phyloP scores from a whole-genome alignment of 2,113 vertebrate species.

The Tylochromis polylepis region DNA sequence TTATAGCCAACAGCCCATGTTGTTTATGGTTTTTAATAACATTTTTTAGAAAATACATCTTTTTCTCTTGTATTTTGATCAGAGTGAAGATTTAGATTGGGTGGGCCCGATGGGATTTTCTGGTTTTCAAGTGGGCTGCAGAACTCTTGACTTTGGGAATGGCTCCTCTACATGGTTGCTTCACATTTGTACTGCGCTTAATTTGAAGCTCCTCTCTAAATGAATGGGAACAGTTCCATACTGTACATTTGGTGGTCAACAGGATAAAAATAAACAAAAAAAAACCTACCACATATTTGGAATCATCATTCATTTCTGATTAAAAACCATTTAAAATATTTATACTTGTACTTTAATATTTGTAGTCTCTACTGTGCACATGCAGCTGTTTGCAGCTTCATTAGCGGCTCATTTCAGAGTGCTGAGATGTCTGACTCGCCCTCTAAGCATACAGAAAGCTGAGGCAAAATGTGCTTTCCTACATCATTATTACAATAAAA shows the following conservation, averaged over 20 bases:
- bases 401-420: not conserved
- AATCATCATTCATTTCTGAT: not conserved
- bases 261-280: not conserved
- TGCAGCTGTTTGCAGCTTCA: not conserved
- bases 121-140: not conserved
- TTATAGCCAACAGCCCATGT: not conserved
- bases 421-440: not conserved
- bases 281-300: not conserved
- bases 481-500: not conserved
- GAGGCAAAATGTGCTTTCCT: not conserved
- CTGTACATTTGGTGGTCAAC: not conserved
- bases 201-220: not conserved
- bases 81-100: not conserved
- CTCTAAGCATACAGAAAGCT: not conserved
- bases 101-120: not conserved
- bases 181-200: rapidly evolving
- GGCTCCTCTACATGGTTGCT: not conserved
- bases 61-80: not conserved
- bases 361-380: not conserved
- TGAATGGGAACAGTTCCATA: not conserved
- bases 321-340: not conserved
- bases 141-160: not conserved
- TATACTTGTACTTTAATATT: not conserved
- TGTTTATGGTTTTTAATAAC: not conserved
- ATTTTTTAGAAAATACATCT: not conserved